A percentile compares a stretch with the other conserved stretches of the same genome.
Evolutionary conservation across 2,113 vertebrate genomes (phyloP).

Genomic region (Oxyura jamaicensis): DNA sequence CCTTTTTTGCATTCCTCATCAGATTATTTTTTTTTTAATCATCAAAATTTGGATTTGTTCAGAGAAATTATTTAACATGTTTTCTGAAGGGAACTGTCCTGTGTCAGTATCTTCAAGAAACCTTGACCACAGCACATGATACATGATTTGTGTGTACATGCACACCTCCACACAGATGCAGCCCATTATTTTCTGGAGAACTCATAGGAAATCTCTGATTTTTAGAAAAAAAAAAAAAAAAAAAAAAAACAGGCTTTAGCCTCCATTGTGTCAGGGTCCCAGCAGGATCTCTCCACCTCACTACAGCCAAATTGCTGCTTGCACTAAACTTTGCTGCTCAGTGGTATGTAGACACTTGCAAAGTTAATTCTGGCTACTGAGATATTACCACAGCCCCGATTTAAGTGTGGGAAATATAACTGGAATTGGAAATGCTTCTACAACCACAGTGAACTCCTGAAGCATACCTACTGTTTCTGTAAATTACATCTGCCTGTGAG

Average conservation of each 20-base stretch:
- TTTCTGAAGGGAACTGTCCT: background rate
- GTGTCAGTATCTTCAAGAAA: background rate
- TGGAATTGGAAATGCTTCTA: constrained; percentile 33
- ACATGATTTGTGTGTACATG: rapidly evolving
- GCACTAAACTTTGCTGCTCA: constrained; percentile 15
- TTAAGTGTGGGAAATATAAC: constrained; percentile 8
- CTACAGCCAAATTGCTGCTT: constrained; percentile 23
- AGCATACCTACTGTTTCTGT: constrained; percentile 31
- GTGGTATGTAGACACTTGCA: background rate
- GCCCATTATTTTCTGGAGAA: background rate
- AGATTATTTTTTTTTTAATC: background rate
- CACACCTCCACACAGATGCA: background rate
- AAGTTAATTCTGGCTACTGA: constrained; percentile 28
- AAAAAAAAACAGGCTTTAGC: background rate
- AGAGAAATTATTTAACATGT: background rate
- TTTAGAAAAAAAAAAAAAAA: background rate
- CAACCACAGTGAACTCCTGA: constrained; percentile 23
- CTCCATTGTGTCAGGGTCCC: background rate
- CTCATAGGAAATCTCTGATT: background rate
- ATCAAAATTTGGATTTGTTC: background rate
- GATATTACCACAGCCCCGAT: background rate
- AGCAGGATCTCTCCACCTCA: background rate
- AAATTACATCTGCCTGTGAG: constrained; percentile 59
- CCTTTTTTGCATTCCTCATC: background rate
- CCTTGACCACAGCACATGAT: background rate